Base-by-base conservation (phyloP, 2,888 invertebrate species). In the Embidobia sp. region DNA sequence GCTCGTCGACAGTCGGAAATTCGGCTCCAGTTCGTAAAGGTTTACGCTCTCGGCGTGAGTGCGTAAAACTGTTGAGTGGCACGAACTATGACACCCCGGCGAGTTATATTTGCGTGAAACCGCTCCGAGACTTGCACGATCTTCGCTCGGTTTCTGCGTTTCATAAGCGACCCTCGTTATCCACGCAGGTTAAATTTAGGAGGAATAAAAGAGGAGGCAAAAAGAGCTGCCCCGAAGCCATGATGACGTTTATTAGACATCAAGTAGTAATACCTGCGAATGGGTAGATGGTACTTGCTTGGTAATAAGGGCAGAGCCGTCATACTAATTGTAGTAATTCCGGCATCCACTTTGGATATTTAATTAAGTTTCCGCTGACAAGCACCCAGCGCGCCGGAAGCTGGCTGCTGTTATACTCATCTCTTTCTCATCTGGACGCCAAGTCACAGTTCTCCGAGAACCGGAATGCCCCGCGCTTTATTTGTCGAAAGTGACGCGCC, bases 241-340 rank as follows among this genome's bases (percentile, higher is more conserved):
- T 69, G 79, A 81, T 84, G 89, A 89, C 88, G 85, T 88, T 89
- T 89, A 89, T 89, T 89, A 88, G 89, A 89, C 88, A 85, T 88
- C 87, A 88, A 88, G 88, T 87, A 88, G 87, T 88, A 88, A 88
- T 88, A 87, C 82, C 83, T 82, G 83, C 80, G 84, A 85, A 85
- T 82, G 83, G 84, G 76, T 82, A 81, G 86, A 86, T 85, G 83
- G 83, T 79, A 79, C 80, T 73, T 79, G 59, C 77, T 75, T 72
- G 79, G 78, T 74, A 80, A 79, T 79, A 79, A 81, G 81, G 79
- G 84, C 83, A 79, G 82, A 85, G 84, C 85, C 85, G 86, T 88
- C 89, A 89, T 88, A 88, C 87, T 88, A 88, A 89, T 88, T 88
- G 87, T 86, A 86, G 88, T 88, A 88, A 88, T 88, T 88, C 84